Evolutionary conservation across 2,888 invertebrate species (phyloP).

Genomic region (Cactoblastis cactorum): DNA sequence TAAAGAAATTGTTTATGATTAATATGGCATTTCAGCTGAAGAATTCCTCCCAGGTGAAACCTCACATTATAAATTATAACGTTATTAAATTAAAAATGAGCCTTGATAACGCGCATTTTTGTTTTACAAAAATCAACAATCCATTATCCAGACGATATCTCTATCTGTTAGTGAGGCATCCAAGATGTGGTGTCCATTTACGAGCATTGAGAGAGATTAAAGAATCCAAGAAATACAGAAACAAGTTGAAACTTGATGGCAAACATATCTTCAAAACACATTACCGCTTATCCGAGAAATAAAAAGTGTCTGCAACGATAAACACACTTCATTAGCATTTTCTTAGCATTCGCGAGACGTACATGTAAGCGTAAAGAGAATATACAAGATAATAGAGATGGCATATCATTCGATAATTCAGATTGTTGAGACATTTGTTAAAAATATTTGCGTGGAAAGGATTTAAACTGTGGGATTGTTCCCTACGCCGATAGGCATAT

Average conservation of each 20-base stretch:
- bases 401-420: neutral
- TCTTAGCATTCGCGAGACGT: conserved; percentile 36
- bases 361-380: conserved; percentile 42
- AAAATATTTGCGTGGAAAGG: neutral
- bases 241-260: conserved; percentile 41
- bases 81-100: neutral
- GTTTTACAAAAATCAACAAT: neutral
- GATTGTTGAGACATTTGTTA: neutral
- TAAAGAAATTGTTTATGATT: too few relatives aligned
- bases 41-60: too few relatives aligned
- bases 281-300: conserved; percentile 54
- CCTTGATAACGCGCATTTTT: neutral
- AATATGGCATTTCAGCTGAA: too few relatives aligned
- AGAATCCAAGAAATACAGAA: conserved; percentile 28
- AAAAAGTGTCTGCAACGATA: conserved; percentile 45
- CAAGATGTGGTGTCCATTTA: conserved; percentile 27
- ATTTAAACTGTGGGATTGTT: too few relatives aligned
- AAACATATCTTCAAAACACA: conserved; percentile 54
- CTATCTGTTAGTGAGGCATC: conserved; percentile 12
- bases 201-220: conserved; percentile 23
- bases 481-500: too few relatives aligned
- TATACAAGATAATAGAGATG: conserved; percentile 20
- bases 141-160: conserved; percentile 13
- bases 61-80: neutral
- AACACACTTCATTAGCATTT: conserved; percentile 57